phyloP scores from a whole-genome alignment of 2,113 vertebrate species.

The Chionomys nivalis region DNA sequence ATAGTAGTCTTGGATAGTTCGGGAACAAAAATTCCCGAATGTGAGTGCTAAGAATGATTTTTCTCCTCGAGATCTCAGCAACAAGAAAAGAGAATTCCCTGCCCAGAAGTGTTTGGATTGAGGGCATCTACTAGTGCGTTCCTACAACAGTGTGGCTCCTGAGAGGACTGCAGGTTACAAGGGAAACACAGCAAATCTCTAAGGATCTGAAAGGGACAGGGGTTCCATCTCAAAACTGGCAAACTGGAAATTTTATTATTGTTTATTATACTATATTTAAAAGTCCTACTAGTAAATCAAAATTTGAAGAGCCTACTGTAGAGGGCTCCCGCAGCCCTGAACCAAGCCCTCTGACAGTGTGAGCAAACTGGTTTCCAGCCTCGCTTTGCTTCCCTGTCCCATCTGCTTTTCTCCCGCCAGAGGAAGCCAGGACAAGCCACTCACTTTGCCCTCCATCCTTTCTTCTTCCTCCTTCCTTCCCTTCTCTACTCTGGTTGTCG shows the following conservation, averaged over 20 bases:
- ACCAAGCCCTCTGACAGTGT: not conserved
- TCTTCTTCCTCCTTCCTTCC: not conserved
- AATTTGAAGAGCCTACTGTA: not conserved
- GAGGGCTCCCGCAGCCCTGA: not conserved
- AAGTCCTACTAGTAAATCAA: slow-evolving; percentile 17
- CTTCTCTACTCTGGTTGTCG: not conserved
- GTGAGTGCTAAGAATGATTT: not conserved
- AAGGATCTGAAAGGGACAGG: not conserved
- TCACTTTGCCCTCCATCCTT: rapidly evolving
- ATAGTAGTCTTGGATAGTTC: not conserved
- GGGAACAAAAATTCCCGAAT: not conserved
- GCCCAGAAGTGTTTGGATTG: not conserved
- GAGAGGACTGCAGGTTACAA: not conserved
- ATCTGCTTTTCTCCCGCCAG: not conserved
- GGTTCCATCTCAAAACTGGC: not conserved
- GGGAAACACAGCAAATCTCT: not conserved
- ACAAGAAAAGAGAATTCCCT: not conserved
- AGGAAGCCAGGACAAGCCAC: not conserved
- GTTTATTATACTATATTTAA: not conserved
- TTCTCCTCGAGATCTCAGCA: not conserved
- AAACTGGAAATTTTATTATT: not conserved
- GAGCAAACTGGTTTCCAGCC: not conserved
- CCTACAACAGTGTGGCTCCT: not conserved
- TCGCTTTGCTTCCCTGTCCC: not conserved
- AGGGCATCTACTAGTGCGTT: not conserved